Evolutionary conservation across 2,888 invertebrate genomes (phyloP).

Genomic region (Yponomeuta cagnagella): DNA sequence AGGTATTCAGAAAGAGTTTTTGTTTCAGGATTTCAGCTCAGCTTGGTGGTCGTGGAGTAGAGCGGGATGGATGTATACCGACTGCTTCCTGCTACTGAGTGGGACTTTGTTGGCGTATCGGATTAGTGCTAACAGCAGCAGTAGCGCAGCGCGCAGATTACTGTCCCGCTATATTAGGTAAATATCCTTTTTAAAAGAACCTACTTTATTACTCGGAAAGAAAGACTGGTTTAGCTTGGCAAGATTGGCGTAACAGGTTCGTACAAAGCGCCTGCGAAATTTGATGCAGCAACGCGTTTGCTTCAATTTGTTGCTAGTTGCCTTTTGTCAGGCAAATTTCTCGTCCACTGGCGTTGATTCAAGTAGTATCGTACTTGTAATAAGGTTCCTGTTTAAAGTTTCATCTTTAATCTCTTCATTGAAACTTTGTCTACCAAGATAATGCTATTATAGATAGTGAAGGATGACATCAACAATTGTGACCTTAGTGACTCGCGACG

Average conservation of each 20-base stretch:
- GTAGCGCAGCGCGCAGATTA: conserved; percentile 75
- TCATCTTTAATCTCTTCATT: too few species aligned
- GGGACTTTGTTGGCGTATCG: conserved; percentile 79
- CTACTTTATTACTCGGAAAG: neutral
- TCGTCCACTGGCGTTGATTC: too few species aligned
- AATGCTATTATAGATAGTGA: neutral
- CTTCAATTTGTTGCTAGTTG: neutral
- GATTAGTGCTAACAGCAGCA: conserved; percentile 71
- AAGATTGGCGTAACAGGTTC: neutral
- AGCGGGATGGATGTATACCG: conserved; percentile 79
- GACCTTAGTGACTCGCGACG: neutral
- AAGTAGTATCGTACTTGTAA: too few species aligned
- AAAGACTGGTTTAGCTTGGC: neutral
- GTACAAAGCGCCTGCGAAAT: neutral
- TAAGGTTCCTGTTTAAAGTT: too few species aligned
- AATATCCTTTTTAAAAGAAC: conserved; percentile 10
- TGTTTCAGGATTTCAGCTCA: conserved; percentile 69
- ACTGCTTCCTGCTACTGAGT: conserved; percentile 80
- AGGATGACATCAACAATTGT: neutral
- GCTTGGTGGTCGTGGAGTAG: conserved; percentile 77
- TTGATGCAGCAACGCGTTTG: neutral
- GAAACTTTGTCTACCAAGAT: too few species aligned
- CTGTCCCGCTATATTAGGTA: conserved; percentile 79
- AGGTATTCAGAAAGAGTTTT: conserved; percentile 10
- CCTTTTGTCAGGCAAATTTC: neutral